Conservation (phyloP, 2,113 vertebrate genomes). For the Saguinus midas region DNA sequence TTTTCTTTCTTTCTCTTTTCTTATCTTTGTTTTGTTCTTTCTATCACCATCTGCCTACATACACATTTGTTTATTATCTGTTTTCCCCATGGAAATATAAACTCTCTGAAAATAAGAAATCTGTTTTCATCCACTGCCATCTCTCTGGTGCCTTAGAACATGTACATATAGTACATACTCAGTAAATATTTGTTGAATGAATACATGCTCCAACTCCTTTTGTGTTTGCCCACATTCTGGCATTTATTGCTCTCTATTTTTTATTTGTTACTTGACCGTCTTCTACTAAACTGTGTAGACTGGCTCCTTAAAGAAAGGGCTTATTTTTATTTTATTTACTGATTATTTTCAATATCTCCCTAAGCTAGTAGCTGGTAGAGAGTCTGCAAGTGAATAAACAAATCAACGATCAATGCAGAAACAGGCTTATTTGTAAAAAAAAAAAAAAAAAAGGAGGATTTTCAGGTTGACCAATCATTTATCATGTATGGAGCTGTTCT, state of each 20-base stretch:
- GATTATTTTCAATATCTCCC: neutral
- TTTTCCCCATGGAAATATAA: neutral
- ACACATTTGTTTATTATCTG: neutral
- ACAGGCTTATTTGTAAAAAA: neutral
- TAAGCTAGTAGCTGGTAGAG: neutral
- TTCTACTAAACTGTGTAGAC: neutral
- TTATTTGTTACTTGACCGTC: neutral
- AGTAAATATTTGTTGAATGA: neutral
- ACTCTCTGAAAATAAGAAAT: neutral
- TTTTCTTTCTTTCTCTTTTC: rapidly evolving
- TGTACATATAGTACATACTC: too few species aligned
- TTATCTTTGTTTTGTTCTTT: too few species aligned
- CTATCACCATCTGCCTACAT: neutral
- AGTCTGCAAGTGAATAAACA: neutral
- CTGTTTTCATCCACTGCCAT: neutral
- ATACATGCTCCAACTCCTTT: neutral
- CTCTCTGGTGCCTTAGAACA: neutral
- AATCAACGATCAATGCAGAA: neutral
- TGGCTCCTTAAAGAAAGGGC: neutral
- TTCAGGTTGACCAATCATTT: neutral
- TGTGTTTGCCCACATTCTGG: neutral
- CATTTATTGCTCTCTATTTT: neutral
- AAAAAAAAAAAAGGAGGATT: neutral
- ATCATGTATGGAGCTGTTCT: neutral
- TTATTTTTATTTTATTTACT: neutral